Percentiles rank a stretch among this genome's conserved stretches.
These are phyloP conservation scores for Etheostoma nigrum DNA, from an alignment of 2,797 vertebrate species.

Conservation along the genomic window DNA sequence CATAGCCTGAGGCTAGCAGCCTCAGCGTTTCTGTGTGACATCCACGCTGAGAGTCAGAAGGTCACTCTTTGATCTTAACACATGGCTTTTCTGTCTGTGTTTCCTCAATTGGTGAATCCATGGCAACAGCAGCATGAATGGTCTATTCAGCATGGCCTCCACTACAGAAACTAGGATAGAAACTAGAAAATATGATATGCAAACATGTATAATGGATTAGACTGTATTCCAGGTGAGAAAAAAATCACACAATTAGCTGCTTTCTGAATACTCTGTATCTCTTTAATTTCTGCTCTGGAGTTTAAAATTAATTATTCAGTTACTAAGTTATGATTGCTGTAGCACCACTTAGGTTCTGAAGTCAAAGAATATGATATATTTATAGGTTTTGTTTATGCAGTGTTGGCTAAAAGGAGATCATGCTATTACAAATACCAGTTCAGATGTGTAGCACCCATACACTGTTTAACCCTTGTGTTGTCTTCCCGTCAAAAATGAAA, in stretches of 20 bases:
- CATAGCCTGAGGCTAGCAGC: constrained; percentile 21
- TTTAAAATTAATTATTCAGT: not conserved
- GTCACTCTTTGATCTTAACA: constrained; percentile 39
- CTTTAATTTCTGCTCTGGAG: not conserved
- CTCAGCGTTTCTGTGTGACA: constrained; percentile 16
- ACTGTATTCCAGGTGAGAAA: not conserved
- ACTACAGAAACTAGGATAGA: constrained; percentile 3
- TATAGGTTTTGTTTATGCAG: not conserved
- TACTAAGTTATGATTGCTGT: not conserved
- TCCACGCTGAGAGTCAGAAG: constrained; percentile 34
- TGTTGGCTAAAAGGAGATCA: not conserved
- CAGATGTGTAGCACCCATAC: too few species aligned
- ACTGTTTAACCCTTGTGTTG: too few species aligned
- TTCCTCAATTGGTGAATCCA: constrained; percentile 38
- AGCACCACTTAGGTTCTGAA: not conserved
- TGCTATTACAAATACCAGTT: not conserved
- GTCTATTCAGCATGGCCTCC: constrained; percentile 30
- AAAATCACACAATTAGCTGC: not conserved
- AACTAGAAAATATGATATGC: not conserved
- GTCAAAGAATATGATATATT: not conserved
- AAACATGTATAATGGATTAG: not conserved
- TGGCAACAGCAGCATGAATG: constrained; percentile 59
- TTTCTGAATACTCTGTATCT: not conserved
- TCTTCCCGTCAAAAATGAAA: too few species aligned
- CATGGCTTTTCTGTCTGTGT: constrained; percentile 42